These are phyloP conservation scores for Crossocerus cetratus DNA, from an alignment of 2,888 invertebrate species.

Conservation along the genomic window DNA sequence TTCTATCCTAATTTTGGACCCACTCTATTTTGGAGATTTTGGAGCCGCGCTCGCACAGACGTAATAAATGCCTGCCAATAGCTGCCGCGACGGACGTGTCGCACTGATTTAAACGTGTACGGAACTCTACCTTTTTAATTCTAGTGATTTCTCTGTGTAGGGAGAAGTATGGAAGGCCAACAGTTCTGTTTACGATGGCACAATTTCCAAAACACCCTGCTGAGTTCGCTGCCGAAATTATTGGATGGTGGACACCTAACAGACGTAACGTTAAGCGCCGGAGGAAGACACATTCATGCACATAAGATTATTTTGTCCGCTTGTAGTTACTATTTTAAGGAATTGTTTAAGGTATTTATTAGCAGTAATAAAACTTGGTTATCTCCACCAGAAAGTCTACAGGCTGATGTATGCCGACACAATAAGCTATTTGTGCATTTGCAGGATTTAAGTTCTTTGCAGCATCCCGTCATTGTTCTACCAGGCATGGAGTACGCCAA, in stretches of 20 bases:
- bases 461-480: conserved; percentile 85
- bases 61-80: no score
- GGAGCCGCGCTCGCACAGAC: neutral
- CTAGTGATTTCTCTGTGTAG: neutral
- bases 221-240: conserved; percentile 87
- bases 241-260: conserved; percentile 89
- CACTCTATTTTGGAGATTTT: conserved; percentile 10
- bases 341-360: conserved; percentile 86
- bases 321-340: conserved; percentile 94
- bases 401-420: no score
- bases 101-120: neutral
- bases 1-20: neutral
- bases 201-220: conserved; percentile 86
- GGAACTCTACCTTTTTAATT: neutral
- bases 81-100: no score
- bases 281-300: conserved; percentile 89
- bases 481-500: conserved; percentile 85
- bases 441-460: conserved; percentile 84
- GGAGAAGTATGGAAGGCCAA: conserved; percentile 79
- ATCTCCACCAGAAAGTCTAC: neutral
- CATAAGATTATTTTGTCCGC: conserved; percentile 92
- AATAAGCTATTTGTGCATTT: conserved; percentile 31
- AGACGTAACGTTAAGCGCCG: conserved; percentile 92
- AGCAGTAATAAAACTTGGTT: conserved; percentile 2
- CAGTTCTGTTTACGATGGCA: conserved; percentile 93